phyloP scores from a whole-genome alignment of 1,140 invertebrate genomes.

The Varroa destructor region DNA sequence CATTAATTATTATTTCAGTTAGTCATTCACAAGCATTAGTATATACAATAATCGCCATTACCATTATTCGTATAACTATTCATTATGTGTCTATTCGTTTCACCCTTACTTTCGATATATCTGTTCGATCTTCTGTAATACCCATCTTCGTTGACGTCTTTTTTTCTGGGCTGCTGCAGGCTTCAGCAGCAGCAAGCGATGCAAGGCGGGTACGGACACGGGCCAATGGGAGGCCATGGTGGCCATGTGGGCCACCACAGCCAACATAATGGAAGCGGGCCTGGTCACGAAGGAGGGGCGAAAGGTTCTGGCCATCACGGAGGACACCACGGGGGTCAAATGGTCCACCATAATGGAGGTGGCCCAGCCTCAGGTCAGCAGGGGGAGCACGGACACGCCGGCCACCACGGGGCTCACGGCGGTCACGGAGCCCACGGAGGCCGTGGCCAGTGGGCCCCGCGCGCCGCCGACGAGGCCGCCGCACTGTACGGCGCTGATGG shows the following conservation, averaged over 20 bases:
- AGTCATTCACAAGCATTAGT: too few relatives aligned
- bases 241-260: slow-evolving; percentile 13
- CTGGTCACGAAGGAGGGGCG: too few relatives aligned
- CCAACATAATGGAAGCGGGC: too few relatives aligned
- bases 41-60: too few relatives aligned
- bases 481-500: slow-evolving; percentile 24
- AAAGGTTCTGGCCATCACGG: background rate
- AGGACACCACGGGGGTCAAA: slow-evolving; percentile 21
- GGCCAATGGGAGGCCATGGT: slow-evolving; percentile 3
- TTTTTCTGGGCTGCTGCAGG: background rate
- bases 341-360: slow-evolving; percentile 17
- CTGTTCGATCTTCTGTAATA: too few relatives aligned
- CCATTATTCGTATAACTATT: too few relatives aligned
- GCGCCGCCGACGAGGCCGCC: slow-evolving; percentile 11
- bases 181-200: slow-evolving; percentile 25
- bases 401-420: slow-evolving; percentile 16
- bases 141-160: too few relatives aligned
- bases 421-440: slow-evolving; percentile 14
- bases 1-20: too few relatives aligned
- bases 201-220: slow-evolving; percentile 13
- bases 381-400: slow-evolving; percentile 13
- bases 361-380: slow-evolving; percentile 3
- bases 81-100: too few relatives aligned
- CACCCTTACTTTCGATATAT: too few relatives aligned
- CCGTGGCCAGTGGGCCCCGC: slow-evolving; percentile 25